Base-by-base conservation (phyloP, 2,113 vertebrate genomes). In the Spilogale gracilis region DNA sequence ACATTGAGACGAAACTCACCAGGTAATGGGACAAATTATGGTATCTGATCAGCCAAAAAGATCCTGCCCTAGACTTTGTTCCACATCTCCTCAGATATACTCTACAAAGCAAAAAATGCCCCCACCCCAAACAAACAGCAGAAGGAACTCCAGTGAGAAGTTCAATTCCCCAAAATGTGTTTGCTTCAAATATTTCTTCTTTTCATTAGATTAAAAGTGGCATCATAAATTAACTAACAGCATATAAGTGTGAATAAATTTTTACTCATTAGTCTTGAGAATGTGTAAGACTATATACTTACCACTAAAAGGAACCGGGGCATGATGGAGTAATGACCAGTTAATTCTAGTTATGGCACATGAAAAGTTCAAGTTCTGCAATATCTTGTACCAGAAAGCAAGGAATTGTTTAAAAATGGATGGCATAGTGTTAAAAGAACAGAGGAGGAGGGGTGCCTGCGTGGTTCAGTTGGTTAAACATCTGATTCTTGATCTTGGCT, bases 381-480 rank as follows among this genome's bases (percentile, higher is more conserved):
- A 88, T 14, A 18, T 73, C 20, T 90, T 38, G 25, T 83, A 43
- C 61, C 23, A 74, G 60, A 87, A 86, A 95, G 32, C 45, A 91
- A 97, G 45, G 23, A 45, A 80, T 4, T 91, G 27, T 38, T 84
- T 88, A 56, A 79, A 96, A 90, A 65, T 18, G 48, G 13, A 79
- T 78, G 30, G 58, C 3, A 83, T n/a, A 86, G 17, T 78, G 20
- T 89, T 84, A 71, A 43, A 78, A 93, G 13, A 87, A 89, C 2
- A 67, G 23, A 83, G 32, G 9, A 74, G 45, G 16, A 69, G 3
- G 67, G 32, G 8, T 1, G 3, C 32, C 16, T 38, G 67, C 3
- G 0, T n/a, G 67, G 67, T 32, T n/a, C 17, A n/a, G 16, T 69
- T 1, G 16, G 65, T 69, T 69, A 69, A 69, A 30, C 67, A 69